Evolutionary conservation across 2,797 vertebrate genomes (phyloP).

Genomic region (Xyrichtys novacula): DNA sequence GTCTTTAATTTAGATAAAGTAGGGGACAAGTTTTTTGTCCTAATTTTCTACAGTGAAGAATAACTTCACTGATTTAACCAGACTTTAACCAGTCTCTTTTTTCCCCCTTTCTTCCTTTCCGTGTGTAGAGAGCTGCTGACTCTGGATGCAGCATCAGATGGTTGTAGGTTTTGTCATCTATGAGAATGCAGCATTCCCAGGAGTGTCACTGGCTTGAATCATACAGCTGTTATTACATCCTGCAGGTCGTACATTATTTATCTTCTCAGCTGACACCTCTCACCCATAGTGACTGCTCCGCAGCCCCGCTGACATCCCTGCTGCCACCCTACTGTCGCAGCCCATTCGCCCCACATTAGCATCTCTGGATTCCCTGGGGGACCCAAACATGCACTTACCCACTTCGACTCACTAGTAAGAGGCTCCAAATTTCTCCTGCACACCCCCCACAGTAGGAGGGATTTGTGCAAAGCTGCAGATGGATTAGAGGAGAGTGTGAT

Average conservation of each 20-base stretch:
- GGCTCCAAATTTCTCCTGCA: slow-evolving; percentile 10
- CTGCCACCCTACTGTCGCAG: slow-evolving; percentile 53
- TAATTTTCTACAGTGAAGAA: background rate
- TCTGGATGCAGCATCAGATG: slow-evolving; percentile 24
- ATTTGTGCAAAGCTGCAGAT: slow-evolving; percentile 35
- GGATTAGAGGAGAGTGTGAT: slow-evolving; percentile 34
- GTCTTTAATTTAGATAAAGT: background rate
- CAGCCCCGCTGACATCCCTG: slow-evolving; percentile 56
- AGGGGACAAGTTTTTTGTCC: background rate
- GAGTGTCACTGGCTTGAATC: slow-evolving; percentile 60
- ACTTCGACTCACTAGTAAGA: slow-evolving; percentile 17
- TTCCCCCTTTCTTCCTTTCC: background rate
- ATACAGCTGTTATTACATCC: slow-evolving; percentile 59
- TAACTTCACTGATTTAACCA: background rate
- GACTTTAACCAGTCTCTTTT: background rate
- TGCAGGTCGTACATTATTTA: slow-evolving; percentile 70
- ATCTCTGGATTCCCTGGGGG: slow-evolving; percentile 41
- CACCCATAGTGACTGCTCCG: slow-evolving; percentile 50
- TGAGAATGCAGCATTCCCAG: slow-evolving; percentile 46
- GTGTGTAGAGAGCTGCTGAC: slow-evolving; percentile 8
- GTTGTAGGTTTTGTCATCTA: slow-evolving; percentile 50
- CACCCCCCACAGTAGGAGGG: slow-evolving; percentile 13
- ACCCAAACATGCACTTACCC: slow-evolving; percentile 33
- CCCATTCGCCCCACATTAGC: slow-evolving; percentile 58
- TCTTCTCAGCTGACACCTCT: slow-evolving; percentile 66